These are phyloP conservation scores for Belonocnema kinseyi DNA, from an alignment of 1,140 invertebrate genomes.

Conservation along the genomic window DNA sequence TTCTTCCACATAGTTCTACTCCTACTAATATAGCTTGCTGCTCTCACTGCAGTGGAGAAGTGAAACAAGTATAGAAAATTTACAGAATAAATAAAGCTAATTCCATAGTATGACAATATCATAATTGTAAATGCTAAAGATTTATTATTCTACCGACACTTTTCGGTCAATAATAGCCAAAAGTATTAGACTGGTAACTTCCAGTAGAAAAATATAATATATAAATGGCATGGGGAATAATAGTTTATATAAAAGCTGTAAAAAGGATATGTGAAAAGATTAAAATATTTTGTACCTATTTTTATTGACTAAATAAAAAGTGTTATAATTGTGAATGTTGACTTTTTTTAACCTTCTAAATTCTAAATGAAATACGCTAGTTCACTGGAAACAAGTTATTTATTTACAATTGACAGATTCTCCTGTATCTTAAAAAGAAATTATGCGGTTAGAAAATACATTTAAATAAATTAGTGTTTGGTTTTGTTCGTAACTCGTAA, in stretches of 20 bases:
- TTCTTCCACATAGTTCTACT: constrained; percentile 59
- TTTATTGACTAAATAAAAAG: not conserved
- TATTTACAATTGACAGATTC: constrained; percentile 23
- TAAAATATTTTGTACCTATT: constrained; percentile 10
- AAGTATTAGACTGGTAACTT: not conserved
- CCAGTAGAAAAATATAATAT: not conserved
- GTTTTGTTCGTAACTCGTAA: constrained; percentile 20
- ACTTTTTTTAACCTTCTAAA: not conserved
- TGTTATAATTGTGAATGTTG: too few relatives aligned
- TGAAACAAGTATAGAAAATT: constrained; percentile 69
- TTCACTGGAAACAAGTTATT: constrained; percentile 22
- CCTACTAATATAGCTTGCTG: constrained; percentile 66
- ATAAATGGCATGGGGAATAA: not conserved
- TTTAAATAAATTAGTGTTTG: constrained; percentile 28
- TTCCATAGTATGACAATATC: not conserved
- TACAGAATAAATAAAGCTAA: not conserved
- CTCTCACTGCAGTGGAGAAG: constrained; percentile 74
- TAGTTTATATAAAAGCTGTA: not conserved
- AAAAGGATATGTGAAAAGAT: not conserved
- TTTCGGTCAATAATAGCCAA: not conserved
- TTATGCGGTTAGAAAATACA: constrained; percentile 28
- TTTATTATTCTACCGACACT: not conserved
- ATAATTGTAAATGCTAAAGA: too few relatives aligned
- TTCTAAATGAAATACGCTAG: not conserved
- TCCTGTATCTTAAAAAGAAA: constrained; percentile 19